Percentiles rank a stretch among this genome's conserved stretches.
phyloP scores from a whole-genome alignment of 2,113 vertebrate genomes.

The Labeo rohita region DNA sequence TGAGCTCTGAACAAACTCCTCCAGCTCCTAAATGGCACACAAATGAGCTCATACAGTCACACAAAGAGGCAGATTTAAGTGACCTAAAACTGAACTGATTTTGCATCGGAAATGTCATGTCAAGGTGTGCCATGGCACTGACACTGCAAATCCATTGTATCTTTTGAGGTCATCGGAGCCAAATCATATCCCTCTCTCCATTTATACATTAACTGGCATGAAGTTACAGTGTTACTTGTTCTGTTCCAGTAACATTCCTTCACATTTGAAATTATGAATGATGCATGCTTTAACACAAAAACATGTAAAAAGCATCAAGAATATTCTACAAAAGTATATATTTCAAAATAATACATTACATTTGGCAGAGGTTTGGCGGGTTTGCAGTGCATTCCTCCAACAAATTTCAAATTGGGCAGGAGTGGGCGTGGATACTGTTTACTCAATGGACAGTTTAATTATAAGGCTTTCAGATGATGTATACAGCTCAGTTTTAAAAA shows the following conservation, averaged over 20 bases:
- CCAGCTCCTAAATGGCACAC: slow-evolving; percentile 76
- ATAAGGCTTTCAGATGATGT: no score
- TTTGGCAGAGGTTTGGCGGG: slow-evolving; percentile 66
- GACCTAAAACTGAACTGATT: not conserved
- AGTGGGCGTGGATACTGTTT: slow-evolving; percentile 84
- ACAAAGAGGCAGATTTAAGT: not conserved
- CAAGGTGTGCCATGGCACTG: not conserved
- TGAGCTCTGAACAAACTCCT: slow-evolving; percentile 84
- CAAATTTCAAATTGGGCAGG: slow-evolving; percentile 86
- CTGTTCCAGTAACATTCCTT: not conserved
- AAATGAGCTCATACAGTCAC: not conserved
- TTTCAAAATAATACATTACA: slow-evolving; percentile 63
- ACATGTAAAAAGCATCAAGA: not conserved
- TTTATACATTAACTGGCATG: no score
- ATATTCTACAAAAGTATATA: no score
- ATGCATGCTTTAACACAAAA: not conserved
- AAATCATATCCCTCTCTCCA: no score
- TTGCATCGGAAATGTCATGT: not conserved
- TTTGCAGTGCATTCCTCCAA: slow-evolving; percentile 83
- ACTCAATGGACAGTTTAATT: no score
- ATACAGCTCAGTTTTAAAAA: no score
- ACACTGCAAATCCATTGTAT: not conserved
- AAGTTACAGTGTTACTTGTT: not conserved
- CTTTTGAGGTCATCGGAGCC: no score
- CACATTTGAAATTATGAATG: not conserved